phyloP scores from a whole-genome alignment of 1,140 invertebrate species.

The Vanessa tameamea region DNA sequence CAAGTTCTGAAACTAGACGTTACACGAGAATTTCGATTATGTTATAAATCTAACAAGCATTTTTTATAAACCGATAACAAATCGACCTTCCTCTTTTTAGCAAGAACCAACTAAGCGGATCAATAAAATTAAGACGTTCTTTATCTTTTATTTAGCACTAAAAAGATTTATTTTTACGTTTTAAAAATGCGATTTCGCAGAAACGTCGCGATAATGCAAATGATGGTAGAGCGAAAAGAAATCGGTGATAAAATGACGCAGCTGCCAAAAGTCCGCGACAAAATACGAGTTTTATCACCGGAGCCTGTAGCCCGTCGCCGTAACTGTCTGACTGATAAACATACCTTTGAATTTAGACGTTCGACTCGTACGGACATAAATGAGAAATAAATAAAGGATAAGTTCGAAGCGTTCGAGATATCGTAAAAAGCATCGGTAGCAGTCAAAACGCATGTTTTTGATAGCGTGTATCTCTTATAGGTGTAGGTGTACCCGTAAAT shows the following conservation, averaged over 20 bases:
- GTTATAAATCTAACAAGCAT: not conserved
- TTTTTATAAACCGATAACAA: no score
- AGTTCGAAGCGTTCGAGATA: slow-evolving; percentile 42
- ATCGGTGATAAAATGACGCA: slow-evolving; percentile 47
- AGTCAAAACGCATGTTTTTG: slow-evolving; percentile 44
- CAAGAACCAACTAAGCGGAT: not conserved
- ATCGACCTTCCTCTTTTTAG: not conserved
- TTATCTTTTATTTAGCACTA: slow-evolving; percentile 36
- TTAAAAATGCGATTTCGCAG: slow-evolving; percentile 30
- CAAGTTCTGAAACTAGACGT: not conserved
- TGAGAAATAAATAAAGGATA: slow-evolving; percentile 51
- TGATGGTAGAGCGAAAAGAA: slow-evolving; percentile 34
- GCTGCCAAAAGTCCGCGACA: slow-evolving; percentile 53
- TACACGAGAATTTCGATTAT: not conserved
- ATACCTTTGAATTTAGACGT: slow-evolving; percentile 58
- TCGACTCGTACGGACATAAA: slow-evolving; percentile 44
- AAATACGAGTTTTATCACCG: slow-evolving; percentile 54
- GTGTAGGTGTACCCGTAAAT: not conserved
- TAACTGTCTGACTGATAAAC: slow-evolving; percentile 57
- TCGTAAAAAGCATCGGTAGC: slow-evolving; percentile 56
- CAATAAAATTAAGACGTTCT: slow-evolving; percentile 31
- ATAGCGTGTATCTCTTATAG: slow-evolving; percentile 39
- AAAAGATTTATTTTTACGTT: slow-evolving; percentile 26
- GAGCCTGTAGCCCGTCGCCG: slow-evolving; percentile 49
- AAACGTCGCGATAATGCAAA: slow-evolving; percentile 41